These are phyloP conservation scores for Campoplex capitator DNA, from an alignment of 2,888 invertebrate species.

Conservation along the genomic window DNA sequence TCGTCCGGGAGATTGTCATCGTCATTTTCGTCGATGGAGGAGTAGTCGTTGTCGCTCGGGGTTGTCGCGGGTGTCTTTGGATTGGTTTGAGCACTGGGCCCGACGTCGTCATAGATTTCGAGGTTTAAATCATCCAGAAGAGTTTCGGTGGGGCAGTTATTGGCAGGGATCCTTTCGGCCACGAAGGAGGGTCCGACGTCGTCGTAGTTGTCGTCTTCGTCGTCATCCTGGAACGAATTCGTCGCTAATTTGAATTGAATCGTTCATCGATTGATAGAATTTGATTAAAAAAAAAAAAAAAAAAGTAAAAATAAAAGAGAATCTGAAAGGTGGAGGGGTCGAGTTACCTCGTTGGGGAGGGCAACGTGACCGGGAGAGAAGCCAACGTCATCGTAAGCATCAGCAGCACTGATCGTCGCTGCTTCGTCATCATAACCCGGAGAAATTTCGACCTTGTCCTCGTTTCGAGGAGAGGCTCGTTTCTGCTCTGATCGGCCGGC, in stretches of 20 bases:
- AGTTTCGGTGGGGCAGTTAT: not conserved
- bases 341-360: not conserved
- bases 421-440: slow-evolving; percentile 5
- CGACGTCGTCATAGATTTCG: slow-evolving; percentile 4
- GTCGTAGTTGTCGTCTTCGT: slow-evolving; percentile 9
- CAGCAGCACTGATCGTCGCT: slow-evolving; percentile 1
- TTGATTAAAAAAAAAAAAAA: not conserved
- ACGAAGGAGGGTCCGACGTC: not conserved
- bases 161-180: not conserved
- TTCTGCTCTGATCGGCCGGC: slow-evolving; percentile 1
- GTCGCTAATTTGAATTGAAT: not conserved
- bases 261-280: not conserved
- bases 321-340: not conserved
- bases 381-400: slow-evolving; percentile 76
- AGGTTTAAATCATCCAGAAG: not conserved
- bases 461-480: slow-evolving; percentile 14
- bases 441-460: slow-evolving; percentile 16
- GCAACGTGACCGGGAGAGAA: slow-evolving; percentile 7
- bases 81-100: not conserved
- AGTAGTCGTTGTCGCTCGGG: slow-evolving; percentile 74
- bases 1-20: not conserved
- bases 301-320: not conserved
- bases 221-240: slow-evolving; percentile 19
- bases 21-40: slow-evolving; percentile 71
- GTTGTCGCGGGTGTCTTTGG: not conserved